phyloP scores from a whole-genome alignment of 2,113 vertebrate species.

The Copsychus sechellarum region DNA sequence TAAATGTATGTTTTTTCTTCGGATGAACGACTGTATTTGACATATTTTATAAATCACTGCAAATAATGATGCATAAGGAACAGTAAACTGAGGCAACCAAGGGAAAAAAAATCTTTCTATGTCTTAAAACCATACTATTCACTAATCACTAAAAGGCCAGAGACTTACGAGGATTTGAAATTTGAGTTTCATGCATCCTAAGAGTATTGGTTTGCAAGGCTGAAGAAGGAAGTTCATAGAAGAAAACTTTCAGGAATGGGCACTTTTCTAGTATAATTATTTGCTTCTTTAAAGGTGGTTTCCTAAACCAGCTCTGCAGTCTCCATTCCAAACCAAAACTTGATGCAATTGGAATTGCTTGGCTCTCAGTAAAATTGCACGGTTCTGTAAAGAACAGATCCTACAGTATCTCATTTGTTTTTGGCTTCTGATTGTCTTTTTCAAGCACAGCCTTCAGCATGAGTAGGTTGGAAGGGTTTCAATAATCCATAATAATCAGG shows the following conservation, averaged over 20 bases:
- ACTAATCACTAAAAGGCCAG: neutral
- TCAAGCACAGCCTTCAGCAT: neutral
- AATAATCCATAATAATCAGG: constrained; percentile 57
- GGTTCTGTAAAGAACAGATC: neutral
- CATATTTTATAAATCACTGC: neutral
- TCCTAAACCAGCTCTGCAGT: neutral
- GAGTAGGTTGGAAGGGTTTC: neutral
- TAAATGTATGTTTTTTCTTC: neutral
- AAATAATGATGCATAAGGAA: neutral
- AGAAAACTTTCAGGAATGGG: neutral
- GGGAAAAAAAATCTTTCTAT: neutral
- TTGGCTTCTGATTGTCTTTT: neutral
- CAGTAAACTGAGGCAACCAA: neutral
- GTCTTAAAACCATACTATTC: neutral
- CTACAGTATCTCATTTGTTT: neutral
- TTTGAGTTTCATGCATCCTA: neutral
- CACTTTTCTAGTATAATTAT: neutral
- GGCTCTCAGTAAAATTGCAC: constrained; percentile 6
- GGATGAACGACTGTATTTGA: neutral
- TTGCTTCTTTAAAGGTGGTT: neutral
- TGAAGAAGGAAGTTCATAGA: neutral
- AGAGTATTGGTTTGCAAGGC: neutral
- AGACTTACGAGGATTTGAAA: neutral
- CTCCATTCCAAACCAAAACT: constrained; percentile 10
- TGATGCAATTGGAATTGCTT: neutral